Percentiles rank a stretch among this genome's conserved stretches.
These are phyloP conservation scores for Embiotoca jacksoni DNA, from an alignment of 2,113 vertebrate species.

Conservation along the genomic window DNA sequence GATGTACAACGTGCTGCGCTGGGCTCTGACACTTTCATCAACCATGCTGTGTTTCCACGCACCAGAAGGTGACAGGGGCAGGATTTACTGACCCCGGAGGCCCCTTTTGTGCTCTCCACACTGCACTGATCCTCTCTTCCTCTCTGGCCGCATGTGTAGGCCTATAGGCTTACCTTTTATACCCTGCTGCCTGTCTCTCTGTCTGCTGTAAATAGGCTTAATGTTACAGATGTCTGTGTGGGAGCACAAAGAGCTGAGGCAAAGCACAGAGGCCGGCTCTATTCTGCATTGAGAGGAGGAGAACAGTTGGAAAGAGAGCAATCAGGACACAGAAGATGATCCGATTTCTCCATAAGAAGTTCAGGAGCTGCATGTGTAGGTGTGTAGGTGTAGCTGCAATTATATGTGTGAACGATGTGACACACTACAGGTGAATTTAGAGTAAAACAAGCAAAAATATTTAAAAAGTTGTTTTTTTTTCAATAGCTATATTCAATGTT, in stretches of 20 bases:
- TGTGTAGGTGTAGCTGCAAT: constrained; percentile 4
- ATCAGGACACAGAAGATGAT: constrained; percentile 56
- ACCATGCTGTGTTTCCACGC: constrained; percentile 43
- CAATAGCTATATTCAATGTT: not conserved
- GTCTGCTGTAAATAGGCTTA: constrained; percentile 80
- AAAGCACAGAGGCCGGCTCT: constrained; percentile 64
- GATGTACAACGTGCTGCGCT: constrained; percentile 38
- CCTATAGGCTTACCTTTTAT: constrained; percentile 78
- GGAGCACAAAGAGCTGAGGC: constrained; percentile 62
- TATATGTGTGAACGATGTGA: not conserved
- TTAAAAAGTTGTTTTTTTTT: not conserved
- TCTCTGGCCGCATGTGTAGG: constrained; percentile 67
- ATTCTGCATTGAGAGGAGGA: constrained; percentile 41
- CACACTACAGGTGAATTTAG: not conserved
- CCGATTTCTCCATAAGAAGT: constrained; percentile 62
- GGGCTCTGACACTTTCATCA: constrained; percentile 49
- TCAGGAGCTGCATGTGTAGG: constrained; percentile 30
- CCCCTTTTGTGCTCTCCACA: constrained; percentile 64
- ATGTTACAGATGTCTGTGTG: constrained; percentile 77
- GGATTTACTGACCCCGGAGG: constrained; percentile 67
- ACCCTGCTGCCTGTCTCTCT: constrained; percentile 42
- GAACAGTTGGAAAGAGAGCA: constrained; percentile 72
- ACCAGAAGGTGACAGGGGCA: constrained; percentile 53
- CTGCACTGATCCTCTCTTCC: constrained; percentile 72
- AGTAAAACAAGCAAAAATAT: constrained; percentile 9